Conservation (phyloP, 2,113 vertebrate species). For the Rhinichthys klamathensis region DNA sequence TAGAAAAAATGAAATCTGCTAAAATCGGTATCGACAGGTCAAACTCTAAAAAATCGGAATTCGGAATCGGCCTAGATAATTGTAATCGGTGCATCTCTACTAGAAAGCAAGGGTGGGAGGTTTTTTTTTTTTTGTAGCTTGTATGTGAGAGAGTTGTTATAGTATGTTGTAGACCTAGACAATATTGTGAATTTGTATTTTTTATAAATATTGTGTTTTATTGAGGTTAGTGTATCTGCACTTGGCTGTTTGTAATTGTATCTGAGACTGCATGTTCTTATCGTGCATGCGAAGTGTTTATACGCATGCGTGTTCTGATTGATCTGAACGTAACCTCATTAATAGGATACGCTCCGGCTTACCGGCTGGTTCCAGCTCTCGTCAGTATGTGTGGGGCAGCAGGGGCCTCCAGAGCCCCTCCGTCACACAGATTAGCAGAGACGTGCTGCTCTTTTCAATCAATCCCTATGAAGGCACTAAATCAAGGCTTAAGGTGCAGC, state of each 20-base stretch:
- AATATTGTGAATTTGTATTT: background rate
- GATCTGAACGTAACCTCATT: conserved; percentile 53
- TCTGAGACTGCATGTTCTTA: conserved; percentile 16
- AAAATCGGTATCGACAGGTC: too few relatives aligned
- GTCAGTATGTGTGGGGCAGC: conserved; percentile 51
- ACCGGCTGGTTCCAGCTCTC: conserved; percentile 55
- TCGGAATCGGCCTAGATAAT: too few relatives aligned
- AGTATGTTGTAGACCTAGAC: background rate
- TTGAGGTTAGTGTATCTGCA: background rate
- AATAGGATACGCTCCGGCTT: conserved; percentile 37
- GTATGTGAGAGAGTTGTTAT: background rate
- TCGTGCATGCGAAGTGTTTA: background rate
- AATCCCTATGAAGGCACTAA: conserved; percentile 66
- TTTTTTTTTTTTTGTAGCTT: background rate
- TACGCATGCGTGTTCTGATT: conserved; percentile 42
- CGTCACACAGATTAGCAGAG: conserved; percentile 67
- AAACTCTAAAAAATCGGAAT: too few relatives aligned
- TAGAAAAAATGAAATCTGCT: too few relatives aligned
- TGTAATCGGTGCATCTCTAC: too few relatives aligned
- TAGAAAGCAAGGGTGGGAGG: too few relatives aligned
- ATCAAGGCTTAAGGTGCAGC: conserved; percentile 68
- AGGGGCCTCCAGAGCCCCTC: conserved; percentile 30
- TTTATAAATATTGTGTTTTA: background rate
- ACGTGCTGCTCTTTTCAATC: conserved; percentile 71
- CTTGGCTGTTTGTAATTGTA: background rate